phyloP scores from a whole-genome alignment of 2,888 invertebrate genomes.

The Sesia apiformis region DNA sequence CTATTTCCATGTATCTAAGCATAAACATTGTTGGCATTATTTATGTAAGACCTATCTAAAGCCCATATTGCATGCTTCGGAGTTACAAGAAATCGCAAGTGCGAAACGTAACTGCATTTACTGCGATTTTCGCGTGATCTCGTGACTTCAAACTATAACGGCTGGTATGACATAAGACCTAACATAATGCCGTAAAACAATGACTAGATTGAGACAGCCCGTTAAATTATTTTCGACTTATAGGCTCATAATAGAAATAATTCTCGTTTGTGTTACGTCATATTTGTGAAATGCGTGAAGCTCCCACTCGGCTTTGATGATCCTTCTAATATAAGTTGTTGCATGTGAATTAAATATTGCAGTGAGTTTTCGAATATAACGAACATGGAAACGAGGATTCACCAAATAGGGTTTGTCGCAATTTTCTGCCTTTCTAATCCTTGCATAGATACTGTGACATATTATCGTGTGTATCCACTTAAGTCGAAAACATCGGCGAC shows the following conservation, averaged over 20 bases:
- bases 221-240: constrained; percentile 45
- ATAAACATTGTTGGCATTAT: too few relatives aligned
- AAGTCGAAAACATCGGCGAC: too few relatives aligned
- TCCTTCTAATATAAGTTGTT: neutral
- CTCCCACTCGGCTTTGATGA: constrained; percentile 1
- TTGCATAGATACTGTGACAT: too few relatives aligned
- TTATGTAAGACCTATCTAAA: too few relatives aligned
- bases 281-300: constrained; percentile 19
- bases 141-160: constrained; percentile 25
- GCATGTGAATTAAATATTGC: neutral
- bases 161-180: constrained; percentile 24
- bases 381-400: too few relatives aligned
- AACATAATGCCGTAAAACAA: constrained; percentile 21
- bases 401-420: too few relatives aligned
- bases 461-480: too few relatives aligned
- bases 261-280: constrained; percentile 19
- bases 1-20: too few relatives aligned
- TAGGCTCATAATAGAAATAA: constrained; percentile 40
- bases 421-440: too few relatives aligned
- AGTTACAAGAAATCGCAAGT: neutral
- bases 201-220: constrained; percentile 23
- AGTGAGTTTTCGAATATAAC: too few relatives aligned
- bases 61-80: too few relatives aligned
- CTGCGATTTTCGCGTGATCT: constrained; percentile 10
- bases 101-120: neutral